These are phyloP conservation scores for Catocala nupta DNA, from an alignment of 2,888 invertebrate genomes.

Conservation along the genomic window DNA sequence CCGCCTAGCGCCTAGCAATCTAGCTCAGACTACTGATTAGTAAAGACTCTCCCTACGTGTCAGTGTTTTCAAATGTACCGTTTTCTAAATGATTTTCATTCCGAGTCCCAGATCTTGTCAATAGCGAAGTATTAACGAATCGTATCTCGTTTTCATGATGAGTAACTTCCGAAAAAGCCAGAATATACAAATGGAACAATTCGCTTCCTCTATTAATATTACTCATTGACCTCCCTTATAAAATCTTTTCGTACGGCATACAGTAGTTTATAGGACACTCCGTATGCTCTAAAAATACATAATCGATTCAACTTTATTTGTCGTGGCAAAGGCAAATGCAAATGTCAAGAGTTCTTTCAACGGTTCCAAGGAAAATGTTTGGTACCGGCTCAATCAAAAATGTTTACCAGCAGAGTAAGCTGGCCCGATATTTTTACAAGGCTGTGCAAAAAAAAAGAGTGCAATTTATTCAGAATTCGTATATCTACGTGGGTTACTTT, in stretches of 20 bases:
- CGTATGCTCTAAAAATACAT: slow-evolving; percentile 35
- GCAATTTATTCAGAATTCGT: neutral
- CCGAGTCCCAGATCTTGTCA: no score
- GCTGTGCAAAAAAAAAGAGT: neutral
- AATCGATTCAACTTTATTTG: slow-evolving; percentile 58
- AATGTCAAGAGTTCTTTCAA: slow-evolving; percentile 57
- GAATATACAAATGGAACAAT: no score
- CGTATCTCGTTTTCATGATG: no score
- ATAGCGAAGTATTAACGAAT: no score
- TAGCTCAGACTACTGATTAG: no score
- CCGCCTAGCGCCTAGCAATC: no score
- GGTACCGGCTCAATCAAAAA: slow-evolving; percentile 73
- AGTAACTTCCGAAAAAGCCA: no score
- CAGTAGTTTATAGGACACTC: slow-evolving; percentile 2
- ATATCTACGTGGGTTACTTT: slow-evolving; percentile 12
- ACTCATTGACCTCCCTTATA: neutral
- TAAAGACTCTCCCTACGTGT: no score
- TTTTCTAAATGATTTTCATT: no score
- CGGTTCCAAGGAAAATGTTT: slow-evolving; percentile 59
- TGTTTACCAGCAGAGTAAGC: slow-evolving; percentile 70
- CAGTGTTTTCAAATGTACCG: no score
- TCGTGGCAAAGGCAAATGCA: slow-evolving; percentile 57
- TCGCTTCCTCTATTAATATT: no score
- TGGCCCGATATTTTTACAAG: slow-evolving; percentile 66
- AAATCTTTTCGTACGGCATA: neutral